Evolutionary conservation across 2,888 invertebrate genomes (phyloP), one percentile per base, ranked within the genome.

Genomic region (Polydrusus pterygomalis): DNA sequence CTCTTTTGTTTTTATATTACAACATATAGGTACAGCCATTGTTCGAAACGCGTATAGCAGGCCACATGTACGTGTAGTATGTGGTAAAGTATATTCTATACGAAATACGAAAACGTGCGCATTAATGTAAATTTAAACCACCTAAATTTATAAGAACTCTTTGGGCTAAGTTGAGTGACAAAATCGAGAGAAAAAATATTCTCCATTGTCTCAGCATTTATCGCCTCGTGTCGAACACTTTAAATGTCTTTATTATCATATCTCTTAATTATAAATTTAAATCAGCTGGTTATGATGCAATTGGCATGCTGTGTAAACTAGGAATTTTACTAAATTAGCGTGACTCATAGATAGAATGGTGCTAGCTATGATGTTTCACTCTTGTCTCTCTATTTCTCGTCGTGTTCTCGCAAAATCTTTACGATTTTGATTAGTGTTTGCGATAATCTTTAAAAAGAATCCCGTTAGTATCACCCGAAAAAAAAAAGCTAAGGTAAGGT

Each of bases 231-330:
- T 38, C 51, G 17, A n/a, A 67, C 51, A 51, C n/a, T 34, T 67
- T 49, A 51, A 67, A 67, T 67, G 47, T 45, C 67, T 67, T 67
- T 17, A 67, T 67, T 67, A 67, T 15, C 67, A 67, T 67, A 67
- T 67, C 17, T 8, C 17, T 8, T 67, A 34, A 67, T 67, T 67
- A 51, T 30, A 67, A 45, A 47, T 67, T 67, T 15, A 67, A 34
- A 67, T 51, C 11, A 15, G 34, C 15, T 51, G 67, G 67, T 34
- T 49, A 1, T 18, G 18, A 47, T 51, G 67, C 38, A 67, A 47
- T 38, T 67, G 58, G 10, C 38, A 58, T 51, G 51, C 18, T 18
- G 49, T 25, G 13, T 17, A 17, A 43, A 67, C 34, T 40, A 67
- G 30, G 51, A 51, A 67, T 51, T 18, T 30, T 67, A 47, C 17